Evolutionary conservation across 2,888 invertebrate genomes (phyloP), one percentile per base, ranked within the genome.

Genomic region (Pilophorus perplexus): DNA sequence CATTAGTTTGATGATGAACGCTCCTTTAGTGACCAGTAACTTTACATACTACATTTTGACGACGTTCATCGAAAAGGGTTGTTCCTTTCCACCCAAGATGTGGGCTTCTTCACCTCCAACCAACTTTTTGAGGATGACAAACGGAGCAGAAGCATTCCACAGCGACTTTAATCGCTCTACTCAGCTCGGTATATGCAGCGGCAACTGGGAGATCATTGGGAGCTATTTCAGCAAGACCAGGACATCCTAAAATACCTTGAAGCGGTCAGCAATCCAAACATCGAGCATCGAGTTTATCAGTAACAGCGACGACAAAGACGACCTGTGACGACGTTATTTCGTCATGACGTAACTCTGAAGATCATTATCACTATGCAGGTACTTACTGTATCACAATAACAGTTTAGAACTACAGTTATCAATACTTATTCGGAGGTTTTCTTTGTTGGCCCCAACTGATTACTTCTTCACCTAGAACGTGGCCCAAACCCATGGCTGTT

Each of bases 371-470:
- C n/a, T n/a, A n/a, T n/a, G n/a, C n/a, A n/a, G n/a, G n/a, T n/a
- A n/a, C n/a, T n/a, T n/a, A n/a, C n/a, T n/a, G n/a, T n/a, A 40
- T 40, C 40, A 40, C 40, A 40, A 40, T 40, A 4, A 40, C 3
- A 40, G 40, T 40, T 40, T 6, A 6, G 5, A 40, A 40, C 6
- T 33, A 33, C 33, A 33, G 33, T 33, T 33, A 33, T 33, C 33
- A 8, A 33, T 33, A 33, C 33, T 33, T 33, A 33, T 33, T 46
- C 18, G 46, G 46, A 12, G 46, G 6, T 46, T 16, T 46, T 46
- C 46, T 46, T 46, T 46, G 46, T 46, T 5, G 46, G 46, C 22
- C 46, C 46, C 16, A 46, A 20, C 46, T 46, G 18, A 20, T 46
- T 46, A 46, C 46, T 46, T 18, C 46, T 46, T 46, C 18, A 18